A percentile compares a stretch with the other conserved stretches of the same genome.
phyloP scores from a whole-genome alignment of 1,140 invertebrate species.

The Odontomachus brunneus region DNA sequence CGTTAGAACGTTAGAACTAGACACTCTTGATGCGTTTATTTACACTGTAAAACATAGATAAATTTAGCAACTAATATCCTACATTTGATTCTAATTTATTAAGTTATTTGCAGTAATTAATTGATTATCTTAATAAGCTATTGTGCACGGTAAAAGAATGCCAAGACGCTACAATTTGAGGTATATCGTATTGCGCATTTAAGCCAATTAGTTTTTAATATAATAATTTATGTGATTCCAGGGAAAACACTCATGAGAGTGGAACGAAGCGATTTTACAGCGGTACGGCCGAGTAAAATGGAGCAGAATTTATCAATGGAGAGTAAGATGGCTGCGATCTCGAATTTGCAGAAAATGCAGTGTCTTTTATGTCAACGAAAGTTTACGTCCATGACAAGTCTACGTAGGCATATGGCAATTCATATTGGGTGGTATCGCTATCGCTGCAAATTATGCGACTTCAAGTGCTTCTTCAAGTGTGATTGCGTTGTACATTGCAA shows the following conservation, averaged over 20 bases:
- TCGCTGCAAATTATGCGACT: conserved; percentile 82
- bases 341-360: conserved; percentile 73
- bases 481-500: conserved; percentile 81
- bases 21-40: no score
- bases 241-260: background rate
- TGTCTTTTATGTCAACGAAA: conserved; percentile 81
- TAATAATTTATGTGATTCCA: background rate
- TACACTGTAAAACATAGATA: no score
- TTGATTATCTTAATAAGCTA: background rate
- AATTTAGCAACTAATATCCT: no score
- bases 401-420: conserved; percentile 82
- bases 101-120: no score
- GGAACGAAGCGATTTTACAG: background rate
- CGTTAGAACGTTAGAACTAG: no score
- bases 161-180: background rate
- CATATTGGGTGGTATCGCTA: conserved; percentile 84
- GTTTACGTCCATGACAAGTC: conserved; percentile 76
- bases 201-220: background rate
- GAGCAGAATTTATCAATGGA: conserved; percentile 60
- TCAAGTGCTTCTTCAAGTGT: conserved; percentile 80
- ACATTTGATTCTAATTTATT: no score
- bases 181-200: conserved; percentile 16
- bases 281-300: background rate
- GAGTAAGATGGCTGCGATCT: conserved; percentile 66
- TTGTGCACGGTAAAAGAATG: background rate